phyloP scores from a whole-genome alignment of 2,888 invertebrate species.

The Ophion costatus region DNA sequence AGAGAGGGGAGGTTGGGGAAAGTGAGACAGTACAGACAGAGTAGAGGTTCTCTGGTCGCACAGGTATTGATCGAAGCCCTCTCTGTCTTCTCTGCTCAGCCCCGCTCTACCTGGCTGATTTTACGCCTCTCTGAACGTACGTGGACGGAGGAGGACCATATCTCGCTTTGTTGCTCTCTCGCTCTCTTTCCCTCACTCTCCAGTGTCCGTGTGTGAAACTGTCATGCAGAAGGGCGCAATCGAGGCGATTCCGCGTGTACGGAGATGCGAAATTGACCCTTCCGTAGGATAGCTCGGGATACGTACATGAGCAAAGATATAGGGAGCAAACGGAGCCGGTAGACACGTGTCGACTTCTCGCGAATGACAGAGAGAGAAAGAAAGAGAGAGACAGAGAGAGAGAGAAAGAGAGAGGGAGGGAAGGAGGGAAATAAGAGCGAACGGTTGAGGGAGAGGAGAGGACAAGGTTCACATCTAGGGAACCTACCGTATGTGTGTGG shows the following conservation, averaged over 20 bases:
- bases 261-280: constrained; percentile 4
- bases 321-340: constrained; percentile 47
- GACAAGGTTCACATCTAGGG: constrained; percentile 41
- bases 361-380: constrained; percentile 55
- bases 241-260: background rate
- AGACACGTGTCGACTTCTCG: constrained; percentile 65
- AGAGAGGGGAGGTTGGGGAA: constrained; percentile 63
- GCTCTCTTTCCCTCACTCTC: background rate
- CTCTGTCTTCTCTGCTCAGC: constrained; percentile 70
- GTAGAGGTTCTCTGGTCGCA: constrained; percentile 74
- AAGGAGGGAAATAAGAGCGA: background rate
- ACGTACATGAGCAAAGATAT: constrained; percentile 20
- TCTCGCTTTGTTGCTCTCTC: constrained; percentile 52
- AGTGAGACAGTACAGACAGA: constrained; percentile 49
- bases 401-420: constrained; percentile 29
- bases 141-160: constrained; percentile 79
- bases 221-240: constrained; percentile 22
- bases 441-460: constrained; percentile 39
- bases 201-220: background rate
- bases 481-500: constrained; percentile 71
- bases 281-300: background rate
- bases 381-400: constrained; percentile 48
- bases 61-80: constrained; percentile 80
- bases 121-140: constrained; percentile 78
- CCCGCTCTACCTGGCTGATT: constrained; percentile 75